Evolutionary conservation across 23 tunicate genomes (phyloP).

Genomic region (Corella eumyota): DNA sequence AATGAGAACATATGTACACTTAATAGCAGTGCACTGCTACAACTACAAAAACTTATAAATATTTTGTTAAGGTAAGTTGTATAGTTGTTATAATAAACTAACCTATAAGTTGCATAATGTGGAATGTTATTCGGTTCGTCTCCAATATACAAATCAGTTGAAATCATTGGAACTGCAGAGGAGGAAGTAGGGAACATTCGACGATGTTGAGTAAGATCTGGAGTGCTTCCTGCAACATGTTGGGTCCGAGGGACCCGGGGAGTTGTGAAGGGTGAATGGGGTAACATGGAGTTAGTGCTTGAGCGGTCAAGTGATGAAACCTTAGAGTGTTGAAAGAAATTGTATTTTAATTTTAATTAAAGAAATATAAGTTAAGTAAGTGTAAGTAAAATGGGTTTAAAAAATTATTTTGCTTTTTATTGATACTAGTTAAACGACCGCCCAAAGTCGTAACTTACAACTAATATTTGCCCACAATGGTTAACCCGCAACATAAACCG

Average conservation of each 20-base stretch:
- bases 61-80: neutral
- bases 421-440: too few relatives aligned
- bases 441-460: too few relatives aligned
- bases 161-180: slow-evolving; percentile 6
- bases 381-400: too few relatives aligned
- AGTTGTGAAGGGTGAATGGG: slow-evolving; percentile 4
- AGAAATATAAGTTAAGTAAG: too few relatives aligned
- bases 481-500: neutral
- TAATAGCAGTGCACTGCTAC: too few relatives aligned
- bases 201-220: slow-evolving; percentile 55
- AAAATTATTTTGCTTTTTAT: too few relatives aligned
- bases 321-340: neutral
- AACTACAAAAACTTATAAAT: neutral
- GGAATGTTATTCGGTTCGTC: slow-evolving; percentile 15
- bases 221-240: slow-evolving; percentile 67
- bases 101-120: slow-evolving; percentile 50
- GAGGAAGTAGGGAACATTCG: slow-evolving; percentile 19
- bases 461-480: too few relatives aligned
- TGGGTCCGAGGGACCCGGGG: too few relatives aligned
- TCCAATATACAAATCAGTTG: slow-evolving; percentile 10
- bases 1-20: too few relatives aligned
- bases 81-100: neutral
- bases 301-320: slow-evolving; percentile 37
- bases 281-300: slow-evolving; percentile 11
- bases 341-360: too few relatives aligned